Evolutionary conservation across 2,797 vertebrate species (phyloP), one percentile per base, ranked within the genome.

Genomic region (Cossypha niveicapilla): DNA sequence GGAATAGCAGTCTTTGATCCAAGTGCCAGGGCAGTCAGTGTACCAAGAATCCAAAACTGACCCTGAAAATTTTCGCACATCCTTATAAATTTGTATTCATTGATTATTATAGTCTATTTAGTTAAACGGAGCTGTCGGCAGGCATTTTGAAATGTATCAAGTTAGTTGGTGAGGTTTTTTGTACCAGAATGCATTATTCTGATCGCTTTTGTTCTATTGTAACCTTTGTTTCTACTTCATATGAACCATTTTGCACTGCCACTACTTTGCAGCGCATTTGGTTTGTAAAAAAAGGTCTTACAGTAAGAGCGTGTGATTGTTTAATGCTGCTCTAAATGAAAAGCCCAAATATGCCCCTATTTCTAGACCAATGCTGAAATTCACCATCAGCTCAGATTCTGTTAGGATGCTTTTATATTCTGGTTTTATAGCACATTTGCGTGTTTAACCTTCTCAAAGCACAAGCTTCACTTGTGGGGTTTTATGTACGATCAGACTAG

Each of bases 401-500:
- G 41, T 86, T 85, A 73, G 21, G 15, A 23, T 44, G 34, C 45
- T 83, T 88, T 85, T 82, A 28, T 70, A 48, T 79, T 91, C 88
- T 35, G 54, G 41, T 27, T 42, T 88, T 45, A 27, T 58, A 67
- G 47, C 5, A 9, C 39, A 56, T 93, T 91, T 90, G 60, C 1
- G 3, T 87, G 72, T 88, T 93, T 91, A 95, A 83, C 61, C 75
- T 87, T 85, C 71, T 72, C 53, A 68, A 88, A 89, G 35, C 2
- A 0, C 58, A 71, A 37, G 11, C 94, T 96, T 82, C 68, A 60
- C 83, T 90, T 91, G 75, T 83, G 84, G 53, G 63, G 65, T 91
- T 92, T 88, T 95, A 80, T 54, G 89, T 79, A 72, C 0, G 2
- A 78, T 88, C 85, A 83, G 74, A 93, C 75, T 93, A 87, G 81